Evolutionary conservation across 2,113 vertebrate genomes (phyloP).

Genomic region (Carassius gibelio): DNA sequence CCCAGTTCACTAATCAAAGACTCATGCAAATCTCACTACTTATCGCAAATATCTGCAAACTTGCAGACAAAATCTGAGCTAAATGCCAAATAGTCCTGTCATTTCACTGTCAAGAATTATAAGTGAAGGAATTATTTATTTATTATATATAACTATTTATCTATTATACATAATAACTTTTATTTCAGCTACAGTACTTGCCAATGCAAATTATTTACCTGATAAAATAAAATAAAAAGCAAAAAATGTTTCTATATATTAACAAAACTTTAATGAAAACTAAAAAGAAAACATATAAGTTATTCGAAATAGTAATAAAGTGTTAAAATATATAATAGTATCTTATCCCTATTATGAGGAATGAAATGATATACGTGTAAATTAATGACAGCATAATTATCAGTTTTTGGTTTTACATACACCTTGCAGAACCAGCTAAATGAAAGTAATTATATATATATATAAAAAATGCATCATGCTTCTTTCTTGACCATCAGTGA

Average conservation of each 20-base stretch:
- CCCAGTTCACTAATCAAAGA: not conserved
- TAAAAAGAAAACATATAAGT: not conserved
- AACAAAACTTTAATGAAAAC: not conserved
- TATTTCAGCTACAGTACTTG: not conserved
- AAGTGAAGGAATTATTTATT: not conserved
- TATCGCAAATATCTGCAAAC: not conserved
- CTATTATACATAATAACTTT: too few relatives aligned
- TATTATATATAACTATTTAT: too few relatives aligned
- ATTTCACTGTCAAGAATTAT: too few relatives aligned
- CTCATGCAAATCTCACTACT: not conserved
- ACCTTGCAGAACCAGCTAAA: not conserved
- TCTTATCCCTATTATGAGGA: not conserved
- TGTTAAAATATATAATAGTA: not conserved
- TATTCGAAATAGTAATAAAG: not conserved
- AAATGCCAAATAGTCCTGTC: too few relatives aligned
- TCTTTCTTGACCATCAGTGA: not conserved
- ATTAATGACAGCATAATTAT: not conserved
- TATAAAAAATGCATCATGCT: too few relatives aligned
- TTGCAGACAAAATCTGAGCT: not conserved
- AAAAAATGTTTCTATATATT: not conserved
- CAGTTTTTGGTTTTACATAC: not conserved
- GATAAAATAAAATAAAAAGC: not conserved
- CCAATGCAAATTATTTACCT: not conserved
- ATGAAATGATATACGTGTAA: not conserved
- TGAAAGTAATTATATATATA: too few relatives aligned